These are phyloP conservation scores for Fukomys damarensis DNA, from an alignment of 2,113 vertebrate genomes.

Conservation along the genomic window DNA sequence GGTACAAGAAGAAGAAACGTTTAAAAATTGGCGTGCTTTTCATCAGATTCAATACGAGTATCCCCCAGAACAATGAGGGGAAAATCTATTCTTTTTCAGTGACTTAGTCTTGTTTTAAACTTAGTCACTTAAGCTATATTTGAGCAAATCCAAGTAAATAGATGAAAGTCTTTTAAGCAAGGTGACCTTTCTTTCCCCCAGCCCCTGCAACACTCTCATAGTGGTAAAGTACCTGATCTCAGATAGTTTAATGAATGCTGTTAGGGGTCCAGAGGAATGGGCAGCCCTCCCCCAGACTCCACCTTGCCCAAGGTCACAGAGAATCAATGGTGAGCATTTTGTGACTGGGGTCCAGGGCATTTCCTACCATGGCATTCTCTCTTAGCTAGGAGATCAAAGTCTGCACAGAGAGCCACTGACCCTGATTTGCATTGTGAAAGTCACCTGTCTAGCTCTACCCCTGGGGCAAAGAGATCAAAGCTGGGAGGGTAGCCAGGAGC, in stretches of 20 bases:
- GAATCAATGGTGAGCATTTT: background rate
- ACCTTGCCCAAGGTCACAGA: constrained; percentile 47
- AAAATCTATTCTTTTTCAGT: background rate
- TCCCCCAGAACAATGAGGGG: background rate
- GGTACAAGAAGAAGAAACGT: background rate
- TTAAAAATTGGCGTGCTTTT: background rate
- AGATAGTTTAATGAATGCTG: background rate
- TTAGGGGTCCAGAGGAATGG: background rate
- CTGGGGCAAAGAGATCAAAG: constrained; percentile 72
- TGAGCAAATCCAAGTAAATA: constrained; percentile 48
- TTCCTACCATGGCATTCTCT: background rate
- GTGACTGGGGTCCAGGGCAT: background rate
- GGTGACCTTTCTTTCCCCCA: background rate
- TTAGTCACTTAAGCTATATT: constrained; percentile 28
- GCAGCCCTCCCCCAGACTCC: background rate
- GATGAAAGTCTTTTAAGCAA: constrained; percentile 41
- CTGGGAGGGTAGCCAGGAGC: constrained; percentile 16
- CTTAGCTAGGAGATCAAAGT: constrained; percentile 63
- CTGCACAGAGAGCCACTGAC: constrained; percentile 30
- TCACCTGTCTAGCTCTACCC: constrained; percentile 69
- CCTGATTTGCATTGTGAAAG: constrained; percentile 76
- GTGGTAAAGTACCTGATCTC: background rate
- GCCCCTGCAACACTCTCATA: background rate
- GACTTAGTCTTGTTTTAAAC: constrained; percentile 9
- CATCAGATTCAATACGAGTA: background rate